These are phyloP conservation scores for Aix galericulata DNA, from an alignment of 2,113 vertebrate genomes.

Conservation along the genomic window DNA sequence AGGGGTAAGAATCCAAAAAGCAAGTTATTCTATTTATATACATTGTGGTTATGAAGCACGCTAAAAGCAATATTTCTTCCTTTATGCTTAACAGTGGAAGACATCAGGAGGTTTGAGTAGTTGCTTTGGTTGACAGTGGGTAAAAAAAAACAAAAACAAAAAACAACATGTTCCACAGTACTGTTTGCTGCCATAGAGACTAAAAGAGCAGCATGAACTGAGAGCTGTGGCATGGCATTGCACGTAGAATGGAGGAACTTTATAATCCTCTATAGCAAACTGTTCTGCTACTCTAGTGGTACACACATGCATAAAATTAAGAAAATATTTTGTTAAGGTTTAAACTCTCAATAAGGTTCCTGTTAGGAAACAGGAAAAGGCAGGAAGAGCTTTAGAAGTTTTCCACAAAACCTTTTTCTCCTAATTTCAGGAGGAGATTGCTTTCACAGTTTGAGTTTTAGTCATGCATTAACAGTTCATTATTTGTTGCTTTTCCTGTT, in stretches of 20 bases:
- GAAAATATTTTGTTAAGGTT: rapidly evolving
- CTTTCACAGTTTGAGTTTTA: background rate
- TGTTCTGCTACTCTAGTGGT: background rate
- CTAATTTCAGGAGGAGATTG: background rate
- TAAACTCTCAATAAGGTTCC: background rate
- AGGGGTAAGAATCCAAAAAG: slow-evolving; percentile 82
- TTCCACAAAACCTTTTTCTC: background rate
- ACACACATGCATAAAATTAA: rapidly evolving
- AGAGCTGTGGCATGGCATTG: background rate
- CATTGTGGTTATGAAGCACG: background rate
- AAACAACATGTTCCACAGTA: too few relatives aligned
- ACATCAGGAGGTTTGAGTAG: background rate
- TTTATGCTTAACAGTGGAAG: background rate
- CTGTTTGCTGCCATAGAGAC: too few relatives aligned
- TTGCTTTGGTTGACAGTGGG: background rate
- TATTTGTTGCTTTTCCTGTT: background rate
- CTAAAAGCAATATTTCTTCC: background rate
- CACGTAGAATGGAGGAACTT: background rate
- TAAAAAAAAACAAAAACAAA: background rate
- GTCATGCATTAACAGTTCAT: background rate
- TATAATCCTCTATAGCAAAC: background rate
- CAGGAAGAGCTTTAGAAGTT: background rate
- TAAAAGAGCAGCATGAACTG: background rate
- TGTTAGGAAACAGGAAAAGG: background rate
- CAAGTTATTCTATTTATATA: background rate